These are phyloP conservation scores for Agrypnus murinus DNA, from an alignment of 2,888 invertebrate genomes.

Conservation along the genomic window DNA sequence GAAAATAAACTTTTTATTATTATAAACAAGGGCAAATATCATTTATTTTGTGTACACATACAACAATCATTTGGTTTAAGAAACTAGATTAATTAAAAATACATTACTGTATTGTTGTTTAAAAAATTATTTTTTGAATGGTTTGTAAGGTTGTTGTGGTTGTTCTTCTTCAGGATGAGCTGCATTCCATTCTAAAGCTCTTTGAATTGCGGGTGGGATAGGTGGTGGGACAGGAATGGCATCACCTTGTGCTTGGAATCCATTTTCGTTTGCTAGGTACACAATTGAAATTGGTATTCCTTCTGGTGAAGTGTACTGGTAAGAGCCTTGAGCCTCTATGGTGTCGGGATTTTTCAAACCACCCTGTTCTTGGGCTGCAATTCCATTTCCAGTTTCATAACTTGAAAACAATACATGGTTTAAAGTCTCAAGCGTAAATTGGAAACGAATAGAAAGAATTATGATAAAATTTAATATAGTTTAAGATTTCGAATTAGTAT, in stretches of 20 bases:
- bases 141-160: neutral
- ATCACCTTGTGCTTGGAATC: constrained; percentile 77
- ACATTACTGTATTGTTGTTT: neutral
- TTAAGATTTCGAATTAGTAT: too few species aligned
- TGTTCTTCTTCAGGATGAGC: constrained; percentile 72
- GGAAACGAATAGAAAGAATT: too few species aligned
- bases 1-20: too few species aligned
- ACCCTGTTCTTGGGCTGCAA: constrained; percentile 76
- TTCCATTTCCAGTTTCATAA: constrained; percentile 78
- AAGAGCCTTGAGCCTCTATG: constrained; percentile 73
- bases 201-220: constrained; percentile 80
- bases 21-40: too few species aligned
- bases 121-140: too few species aligned
- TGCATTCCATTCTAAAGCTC: constrained; percentile 79
- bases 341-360: constrained; percentile 65
- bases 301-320: constrained; percentile 76
- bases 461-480: too few species aligned
- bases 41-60: too few species aligned
- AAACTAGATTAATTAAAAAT: too few species aligned
- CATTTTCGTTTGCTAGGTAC: constrained; percentile 81
- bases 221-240: constrained; percentile 77
- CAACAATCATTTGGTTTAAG: too few species aligned
- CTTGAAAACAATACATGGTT: too few species aligned
- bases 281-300: constrained; percentile 75
- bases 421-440: too few species aligned